A percentile compares a stretch with the other conserved stretches of the same genome.
Evolutionary conservation across 2,888 invertebrate genomes (phyloP).

Genomic region (Crioceris asparagi): DNA sequence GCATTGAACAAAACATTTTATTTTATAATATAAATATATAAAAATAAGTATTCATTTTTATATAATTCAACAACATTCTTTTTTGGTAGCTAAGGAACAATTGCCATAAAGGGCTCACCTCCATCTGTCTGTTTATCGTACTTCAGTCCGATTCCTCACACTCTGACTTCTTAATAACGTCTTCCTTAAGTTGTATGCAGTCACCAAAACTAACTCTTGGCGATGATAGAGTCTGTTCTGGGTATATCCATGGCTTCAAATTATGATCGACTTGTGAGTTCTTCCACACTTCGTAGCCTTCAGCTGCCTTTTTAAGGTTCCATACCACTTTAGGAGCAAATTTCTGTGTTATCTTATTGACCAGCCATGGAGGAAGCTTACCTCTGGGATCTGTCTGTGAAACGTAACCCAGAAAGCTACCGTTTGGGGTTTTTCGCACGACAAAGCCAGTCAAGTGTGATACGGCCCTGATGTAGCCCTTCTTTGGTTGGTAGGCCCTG

Average conservation of each 20-base stretch:
- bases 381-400: constrained; percentile 86
- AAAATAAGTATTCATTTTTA: too few relatives aligned
- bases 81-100: too few relatives aligned
- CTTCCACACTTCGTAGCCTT: constrained; percentile 79
- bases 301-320: constrained; percentile 69
- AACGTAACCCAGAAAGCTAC: constrained; percentile 77
- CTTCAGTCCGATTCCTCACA: neutral
- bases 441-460: constrained; percentile 57
- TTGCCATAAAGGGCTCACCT: too few relatives aligned
- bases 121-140: too few relatives aligned
- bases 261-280: constrained; percentile 56
- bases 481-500: constrained; percentile 71
- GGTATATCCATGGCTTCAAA: constrained; percentile 79
- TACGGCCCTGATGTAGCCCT: constrained; percentile 64
- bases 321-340: constrained; percentile 79
- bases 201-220: constrained; percentile 52
- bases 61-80: too few relatives aligned
- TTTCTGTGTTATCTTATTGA: constrained; percentile 78
- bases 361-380: constrained; percentile 77
- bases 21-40: too few relatives aligned
- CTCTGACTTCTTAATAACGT: neutral
- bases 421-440: constrained; percentile 49
- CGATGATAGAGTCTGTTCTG: constrained; percentile 64
- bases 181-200: neutral
- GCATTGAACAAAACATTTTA: too few relatives aligned